Evolutionary conservation across 2,797 vertebrate genomes (phyloP), one percentile per base, ranked within the genome.

Genomic region (Cynopterus sphinx): DNA sequence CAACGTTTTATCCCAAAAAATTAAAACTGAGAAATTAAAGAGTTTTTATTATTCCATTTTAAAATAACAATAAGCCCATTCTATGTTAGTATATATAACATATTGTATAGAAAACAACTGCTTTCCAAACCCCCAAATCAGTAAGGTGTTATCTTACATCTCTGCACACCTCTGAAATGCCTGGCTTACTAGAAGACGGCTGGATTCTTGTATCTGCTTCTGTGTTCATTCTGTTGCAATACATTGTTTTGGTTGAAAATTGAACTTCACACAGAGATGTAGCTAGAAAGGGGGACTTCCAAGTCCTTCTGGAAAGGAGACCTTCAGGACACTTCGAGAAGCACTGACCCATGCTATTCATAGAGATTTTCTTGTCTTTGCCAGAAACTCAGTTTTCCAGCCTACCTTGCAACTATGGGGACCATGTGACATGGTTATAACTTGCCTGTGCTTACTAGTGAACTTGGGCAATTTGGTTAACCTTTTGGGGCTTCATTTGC

Each of bases 111-210:
- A 77, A 61, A 77, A 46, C 36, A 55, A 31, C 65, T 53, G 46
- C 83, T 88, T 93, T 84, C 31, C 21, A 49, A 94, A 86, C 75
- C 15, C 79, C 71, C 85, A 90, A 75, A 68, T 16, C 74, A 77
- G 24, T 21, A 6, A 67, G n/a, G 33, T 59, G 59, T 10, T 70
- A 39, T 65, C 95, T 95, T 59, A 85, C 13, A 61, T 55, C 81
- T 91, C 75, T 84, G n/a, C 15, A 81, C 39, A 79, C 67, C 7
- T 74, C 39, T 79, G 79, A 46, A 78, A 74, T 67, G 33, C 63
- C 77, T 59, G 26, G 39, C n/a, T 87, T 59, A 70, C 49, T 43
- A 53, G 39, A 53, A 84, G 46, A 53, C 36, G 83, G n/a, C n/a
- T 41, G 57, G 31, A 57, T 79, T 73, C 46, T 36, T 15, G 16